phyloP scores from a whole-genome alignment of 2,797 vertebrate species.

The Mormyrus hasselquistii region DNA sequence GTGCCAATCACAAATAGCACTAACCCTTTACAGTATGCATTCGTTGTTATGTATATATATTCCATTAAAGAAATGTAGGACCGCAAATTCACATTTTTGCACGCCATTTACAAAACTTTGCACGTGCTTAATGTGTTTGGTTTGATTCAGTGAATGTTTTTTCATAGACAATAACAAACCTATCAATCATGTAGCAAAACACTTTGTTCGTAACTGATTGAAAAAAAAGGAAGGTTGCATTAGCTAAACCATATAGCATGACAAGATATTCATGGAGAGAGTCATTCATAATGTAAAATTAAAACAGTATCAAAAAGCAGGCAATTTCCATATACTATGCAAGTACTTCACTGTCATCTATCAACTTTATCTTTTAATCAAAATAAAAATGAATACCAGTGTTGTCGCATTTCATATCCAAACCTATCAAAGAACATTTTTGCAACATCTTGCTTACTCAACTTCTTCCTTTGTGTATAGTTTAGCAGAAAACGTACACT shows the following conservation, averaged over 20 bases:
- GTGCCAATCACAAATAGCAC: background rate
- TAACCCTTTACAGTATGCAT: background rate
- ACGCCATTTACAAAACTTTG: background rate
- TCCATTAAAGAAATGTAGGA: background rate
- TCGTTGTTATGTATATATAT: background rate
- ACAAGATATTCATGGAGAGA: background rate
- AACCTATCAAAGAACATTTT: background rate
- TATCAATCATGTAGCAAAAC: background rate
- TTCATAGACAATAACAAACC: background rate
- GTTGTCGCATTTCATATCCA: background rate
- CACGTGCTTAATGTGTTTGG: background rate
- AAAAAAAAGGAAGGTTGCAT: background rate
- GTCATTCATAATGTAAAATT: background rate
- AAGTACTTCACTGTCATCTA: background rate
- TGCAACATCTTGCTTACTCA: background rate
- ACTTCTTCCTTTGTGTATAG: background rate
- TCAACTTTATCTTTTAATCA: conserved; percentile 4
- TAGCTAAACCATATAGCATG: background rate
- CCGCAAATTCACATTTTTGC: background rate
- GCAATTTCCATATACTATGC: background rate
- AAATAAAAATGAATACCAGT: background rate
- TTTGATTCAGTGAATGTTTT: background rate
- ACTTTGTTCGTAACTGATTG: background rate
- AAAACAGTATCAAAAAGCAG: background rate
- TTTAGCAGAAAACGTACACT: background rate